phyloP scores from a whole-genome alignment of 2,797 vertebrate species.

The Pseudomugil tenellus region DNA sequence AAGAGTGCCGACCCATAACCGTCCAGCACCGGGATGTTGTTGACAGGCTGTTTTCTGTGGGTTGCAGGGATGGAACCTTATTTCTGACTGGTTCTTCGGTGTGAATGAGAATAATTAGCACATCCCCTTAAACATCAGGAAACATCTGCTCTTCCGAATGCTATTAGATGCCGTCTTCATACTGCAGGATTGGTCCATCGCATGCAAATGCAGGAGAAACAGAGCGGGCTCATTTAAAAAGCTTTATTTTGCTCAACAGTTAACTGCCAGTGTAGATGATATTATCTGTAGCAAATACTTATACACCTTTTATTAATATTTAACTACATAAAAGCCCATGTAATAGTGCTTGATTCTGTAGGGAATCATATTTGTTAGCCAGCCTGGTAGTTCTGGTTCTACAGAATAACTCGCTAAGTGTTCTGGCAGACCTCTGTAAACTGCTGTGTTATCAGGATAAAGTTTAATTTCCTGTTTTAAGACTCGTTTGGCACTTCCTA shows the following conservation, averaged over 20 bases:
- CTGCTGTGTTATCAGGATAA: no score
- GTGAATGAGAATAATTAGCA: no score
- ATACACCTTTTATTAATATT: not conserved
- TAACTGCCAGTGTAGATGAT: no score
- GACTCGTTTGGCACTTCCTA: no score
- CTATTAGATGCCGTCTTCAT: no score
- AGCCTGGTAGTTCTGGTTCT: not conserved
- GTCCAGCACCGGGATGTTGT: not conserved
- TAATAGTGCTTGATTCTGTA: slow-evolving; percentile 1
- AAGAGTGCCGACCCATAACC: not conserved
- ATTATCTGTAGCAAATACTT: not conserved
- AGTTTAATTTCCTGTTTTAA: no score
- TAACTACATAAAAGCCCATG: not conserved
- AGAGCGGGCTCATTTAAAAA: no score
- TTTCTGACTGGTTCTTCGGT: not conserved
- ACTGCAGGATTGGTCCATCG: not conserved
- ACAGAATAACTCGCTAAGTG: not conserved
- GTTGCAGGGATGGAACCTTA: not conserved
- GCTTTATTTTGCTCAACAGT: no score
- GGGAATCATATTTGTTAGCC: not conserved
- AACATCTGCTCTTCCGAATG: not conserved
- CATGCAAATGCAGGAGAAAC: not conserved
- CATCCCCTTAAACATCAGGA: not conserved
- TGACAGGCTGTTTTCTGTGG: not conserved
- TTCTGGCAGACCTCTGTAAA: not conserved